These are phyloP conservation scores for Danio albolineatus DNA, from an alignment of 2,797 vertebrate species.

Conservation along the genomic window DNA sequence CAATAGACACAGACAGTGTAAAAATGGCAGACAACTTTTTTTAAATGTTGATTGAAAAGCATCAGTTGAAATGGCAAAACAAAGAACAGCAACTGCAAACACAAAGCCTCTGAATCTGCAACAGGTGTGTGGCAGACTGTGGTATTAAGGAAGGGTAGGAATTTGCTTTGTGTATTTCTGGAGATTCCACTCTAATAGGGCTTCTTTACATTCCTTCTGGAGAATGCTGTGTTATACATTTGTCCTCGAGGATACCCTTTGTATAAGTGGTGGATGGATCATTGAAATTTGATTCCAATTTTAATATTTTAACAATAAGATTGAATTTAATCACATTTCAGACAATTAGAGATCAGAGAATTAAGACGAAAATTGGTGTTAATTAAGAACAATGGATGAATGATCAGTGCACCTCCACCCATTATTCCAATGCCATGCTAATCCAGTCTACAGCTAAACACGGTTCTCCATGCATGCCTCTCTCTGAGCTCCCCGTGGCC, in stretches of 20 bases:
- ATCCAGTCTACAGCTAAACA: slow-evolving; percentile 60
- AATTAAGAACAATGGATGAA: background rate
- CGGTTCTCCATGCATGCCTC: slow-evolving; percentile 61
- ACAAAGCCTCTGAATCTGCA: slow-evolving; percentile 13
- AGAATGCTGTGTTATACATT: background rate
- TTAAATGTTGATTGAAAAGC: no score
- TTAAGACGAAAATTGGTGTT: background rate
- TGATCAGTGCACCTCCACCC: background rate
- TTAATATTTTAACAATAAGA: background rate
- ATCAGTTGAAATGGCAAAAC: background rate
- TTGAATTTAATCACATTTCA: background rate
- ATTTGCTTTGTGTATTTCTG: slow-evolving; percentile 42
- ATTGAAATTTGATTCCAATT: background rate
- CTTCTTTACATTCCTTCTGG: slow-evolving; percentile 38
- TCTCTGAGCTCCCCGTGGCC: slow-evolving; percentile 32
- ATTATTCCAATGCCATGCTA: slow-evolving; percentile 51
- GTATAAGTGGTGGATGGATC: slow-evolving; percentile 2
- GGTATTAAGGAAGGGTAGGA: slow-evolving; percentile 32
- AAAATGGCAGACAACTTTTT: no score
- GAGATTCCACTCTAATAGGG: slow-evolving; percentile 56
- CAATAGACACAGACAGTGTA: no score
- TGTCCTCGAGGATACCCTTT: background rate
- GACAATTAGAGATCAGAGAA: background rate
- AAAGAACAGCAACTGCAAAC: background rate
- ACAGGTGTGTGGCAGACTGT: slow-evolving; percentile 52